phyloP scores from a whole-genome alignment of 2,797 vertebrate species.

The Chlorospingus flavigularis region DNA sequence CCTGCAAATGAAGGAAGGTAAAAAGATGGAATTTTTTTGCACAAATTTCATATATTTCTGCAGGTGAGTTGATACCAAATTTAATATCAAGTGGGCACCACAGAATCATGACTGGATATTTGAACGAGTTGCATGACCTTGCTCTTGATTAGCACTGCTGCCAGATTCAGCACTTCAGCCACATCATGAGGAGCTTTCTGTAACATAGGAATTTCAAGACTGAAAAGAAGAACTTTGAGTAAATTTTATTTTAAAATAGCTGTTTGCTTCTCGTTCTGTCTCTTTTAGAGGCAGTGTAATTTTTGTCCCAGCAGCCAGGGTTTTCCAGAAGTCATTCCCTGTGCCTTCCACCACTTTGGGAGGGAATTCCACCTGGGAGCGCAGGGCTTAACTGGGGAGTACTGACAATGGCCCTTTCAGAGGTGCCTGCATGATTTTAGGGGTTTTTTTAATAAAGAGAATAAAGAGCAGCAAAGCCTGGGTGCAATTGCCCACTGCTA shows the following conservation, averaged over 20 bases:
- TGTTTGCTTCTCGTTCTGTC: not conserved
- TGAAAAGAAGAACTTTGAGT: not conserved
- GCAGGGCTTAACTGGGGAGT: accelerated
- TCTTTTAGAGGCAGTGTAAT: not conserved
- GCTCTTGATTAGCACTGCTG: not conserved
- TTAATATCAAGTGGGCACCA: not conserved
- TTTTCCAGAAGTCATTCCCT: not conserved
- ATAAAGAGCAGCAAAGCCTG: not conserved
- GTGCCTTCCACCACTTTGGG: not conserved
- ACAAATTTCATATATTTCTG: not conserved
- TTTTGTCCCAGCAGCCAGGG: not conserved
- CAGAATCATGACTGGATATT: not conserved
- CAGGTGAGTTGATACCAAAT: not conserved
- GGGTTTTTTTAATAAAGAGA: not conserved
- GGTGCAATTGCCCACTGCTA: not conserved
- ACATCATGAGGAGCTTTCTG: not conserved
- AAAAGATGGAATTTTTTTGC: not conserved
- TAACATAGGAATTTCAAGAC: not conserved
- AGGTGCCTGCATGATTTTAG: accelerated
- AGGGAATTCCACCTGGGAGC: accelerated
- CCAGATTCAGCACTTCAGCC: not conserved
- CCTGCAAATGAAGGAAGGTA: not conserved
- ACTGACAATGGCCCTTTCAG: not conserved
- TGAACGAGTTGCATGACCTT: not conserved
- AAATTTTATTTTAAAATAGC: not conserved